These are phyloP conservation scores for Leptonema lineaticorne DNA, from an alignment of 1,140 invertebrate species.

Conservation along the genomic window DNA sequence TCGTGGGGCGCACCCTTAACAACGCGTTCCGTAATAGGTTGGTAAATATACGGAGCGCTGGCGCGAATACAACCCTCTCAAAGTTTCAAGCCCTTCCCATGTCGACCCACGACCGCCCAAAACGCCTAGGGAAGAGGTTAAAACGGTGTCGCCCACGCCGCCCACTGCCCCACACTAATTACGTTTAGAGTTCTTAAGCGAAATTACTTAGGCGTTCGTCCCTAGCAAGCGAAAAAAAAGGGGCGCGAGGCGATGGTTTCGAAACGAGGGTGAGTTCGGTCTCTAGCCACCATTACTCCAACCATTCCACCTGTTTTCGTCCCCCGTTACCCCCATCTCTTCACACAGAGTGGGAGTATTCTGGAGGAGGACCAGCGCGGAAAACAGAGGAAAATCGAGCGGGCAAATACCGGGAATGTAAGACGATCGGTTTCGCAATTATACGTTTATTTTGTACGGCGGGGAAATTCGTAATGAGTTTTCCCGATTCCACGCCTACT, in stretches of 20 bases:
- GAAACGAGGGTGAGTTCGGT: neutral
- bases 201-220: conserved; percentile 59
- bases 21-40: conserved; percentile 40
- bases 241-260: neutral
- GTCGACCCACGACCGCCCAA: conserved; percentile 39
- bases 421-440: conserved; percentile 43
- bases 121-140: too few relatives aligned
- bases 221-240: conserved; percentile 27
- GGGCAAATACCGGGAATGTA: conserved; percentile 41
- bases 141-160: neutral
- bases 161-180: conserved; percentile 58
- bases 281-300: too few relatives aligned
- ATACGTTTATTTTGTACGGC: conserved; percentile 43
- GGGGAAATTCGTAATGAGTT: conserved; percentile 43
- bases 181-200: conserved; percentile 62
- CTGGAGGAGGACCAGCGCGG: neutral
- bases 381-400: conserved; percentile 32
- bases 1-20: conserved; percentile 34
- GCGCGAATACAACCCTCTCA: conserved; percentile 58
- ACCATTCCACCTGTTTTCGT: too few relatives aligned
- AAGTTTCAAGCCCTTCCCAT: conserved; percentile 60
- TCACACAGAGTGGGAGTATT: too few relatives aligned
- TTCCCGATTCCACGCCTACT: conserved; percentile 39
- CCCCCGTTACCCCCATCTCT: too few relatives aligned
- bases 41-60: conserved; percentile 45